phyloP scores from a whole-genome alignment of 1,140 invertebrate species.

The Drosophila kurseongensis region DNA sequence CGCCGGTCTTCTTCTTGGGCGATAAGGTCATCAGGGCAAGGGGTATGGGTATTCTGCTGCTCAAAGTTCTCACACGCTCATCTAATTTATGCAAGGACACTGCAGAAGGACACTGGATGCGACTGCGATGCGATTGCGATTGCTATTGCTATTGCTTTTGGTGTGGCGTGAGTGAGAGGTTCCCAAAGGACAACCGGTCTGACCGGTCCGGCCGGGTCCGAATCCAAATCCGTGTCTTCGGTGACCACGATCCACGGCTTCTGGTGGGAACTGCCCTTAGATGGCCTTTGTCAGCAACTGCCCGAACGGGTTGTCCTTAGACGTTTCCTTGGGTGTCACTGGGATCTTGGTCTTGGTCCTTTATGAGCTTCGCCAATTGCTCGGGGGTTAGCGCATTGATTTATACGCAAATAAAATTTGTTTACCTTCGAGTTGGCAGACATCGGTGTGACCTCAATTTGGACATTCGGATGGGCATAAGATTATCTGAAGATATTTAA shows the following conservation, averaged over 20 bases:
- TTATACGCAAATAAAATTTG: conserved; percentile 65
- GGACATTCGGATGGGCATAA: neutral
- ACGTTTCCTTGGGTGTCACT: conserved; percentile 24
- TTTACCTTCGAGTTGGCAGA: conserved; percentile 34
- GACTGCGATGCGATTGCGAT: conserved; percentile 29
- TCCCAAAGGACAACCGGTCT: conserved; percentile 74
- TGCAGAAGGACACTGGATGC: conserved; percentile 79
- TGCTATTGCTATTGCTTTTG: conserved; percentile 32
- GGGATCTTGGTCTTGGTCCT: conserved; percentile 3
- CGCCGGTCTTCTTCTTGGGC: conserved; percentile 35
- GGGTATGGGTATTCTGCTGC: conserved; percentile 17
- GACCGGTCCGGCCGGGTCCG: conserved; percentile 76
- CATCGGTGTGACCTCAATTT: conserved; percentile 40
- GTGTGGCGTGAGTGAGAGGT: conserved; percentile 63
- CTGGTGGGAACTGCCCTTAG: conserved; percentile 76
- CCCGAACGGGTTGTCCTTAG: conserved; percentile 56
- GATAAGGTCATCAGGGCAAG: conserved; percentile 70
- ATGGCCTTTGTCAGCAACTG: conserved; percentile 75
- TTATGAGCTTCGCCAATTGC: conserved; percentile 39
- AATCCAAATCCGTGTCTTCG: conserved; percentile 54
- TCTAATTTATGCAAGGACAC: conserved; percentile 84
- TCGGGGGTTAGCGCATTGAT: conserved; percentile 57
- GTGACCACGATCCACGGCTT: conserved; percentile 59
- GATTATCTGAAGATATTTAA: neutral
- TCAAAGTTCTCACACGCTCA: conserved; percentile 65